A percentile compares a stretch with the other conserved stretches of the same genome.
These are phyloP conservation scores for Pectinophora gossypiella DNA, from an alignment of 1,140 invertebrate genomes.

Conservation along the genomic window DNA sequence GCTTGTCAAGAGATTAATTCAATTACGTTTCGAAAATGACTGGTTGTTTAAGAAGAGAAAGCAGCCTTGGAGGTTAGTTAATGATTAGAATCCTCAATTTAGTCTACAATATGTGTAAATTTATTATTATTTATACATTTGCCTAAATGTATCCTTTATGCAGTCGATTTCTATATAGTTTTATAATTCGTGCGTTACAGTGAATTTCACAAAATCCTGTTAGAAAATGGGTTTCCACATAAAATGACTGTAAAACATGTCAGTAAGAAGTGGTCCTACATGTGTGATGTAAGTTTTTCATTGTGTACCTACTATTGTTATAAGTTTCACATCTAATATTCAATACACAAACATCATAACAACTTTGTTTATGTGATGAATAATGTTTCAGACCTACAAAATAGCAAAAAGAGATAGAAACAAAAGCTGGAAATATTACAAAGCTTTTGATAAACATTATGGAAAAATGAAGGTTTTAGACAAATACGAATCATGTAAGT, in stretches of 20 bases:
- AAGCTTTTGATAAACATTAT: constrained; percentile 62
- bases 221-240: constrained; percentile 57
- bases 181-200: constrained; percentile 21
- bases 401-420: constrained; percentile 58
- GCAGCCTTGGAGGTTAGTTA: constrained; percentile 58
- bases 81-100: too few relatives aligned
- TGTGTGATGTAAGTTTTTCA: constrained; percentile 57
- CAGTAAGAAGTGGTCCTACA: constrained; percentile 65
- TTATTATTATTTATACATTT: too few relatives aligned
- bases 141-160: too few relatives aligned
- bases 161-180: not conserved
- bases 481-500: constrained; percentile 68
- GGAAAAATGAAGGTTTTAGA: constrained; percentile 53
- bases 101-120: too few relatives aligned
- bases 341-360: not conserved
- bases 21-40: constrained; percentile 54
- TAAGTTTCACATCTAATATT: not conserved
- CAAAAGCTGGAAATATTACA: constrained; percentile 55
- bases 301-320: not conserved
- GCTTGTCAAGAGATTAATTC: constrained; percentile 38
- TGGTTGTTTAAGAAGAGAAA: constrained; percentile 61
- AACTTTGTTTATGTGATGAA: too few relatives aligned
- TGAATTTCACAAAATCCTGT: constrained; percentile 53
- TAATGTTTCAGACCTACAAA: constrained; percentile 51
- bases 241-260: constrained; percentile 61